A percentile compares a stretch with the other conserved stretches of the same genome.
These are phyloP conservation scores for Gryllus bimaculatus DNA, from an alignment of 1,140 invertebrate species.

Conservation along the genomic window DNA sequence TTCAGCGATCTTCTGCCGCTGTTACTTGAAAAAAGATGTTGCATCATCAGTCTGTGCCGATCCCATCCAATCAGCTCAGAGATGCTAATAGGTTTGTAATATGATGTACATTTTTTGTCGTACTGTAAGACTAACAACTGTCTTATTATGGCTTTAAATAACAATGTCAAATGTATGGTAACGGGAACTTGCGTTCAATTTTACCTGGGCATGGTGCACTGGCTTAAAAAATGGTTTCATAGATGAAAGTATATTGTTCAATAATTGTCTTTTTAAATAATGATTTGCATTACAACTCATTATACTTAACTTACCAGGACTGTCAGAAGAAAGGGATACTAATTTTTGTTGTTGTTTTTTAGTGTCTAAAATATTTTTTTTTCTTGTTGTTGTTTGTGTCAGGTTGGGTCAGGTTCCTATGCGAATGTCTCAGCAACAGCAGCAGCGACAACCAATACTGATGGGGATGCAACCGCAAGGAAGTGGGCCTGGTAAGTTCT, in stretches of 20 bases:
- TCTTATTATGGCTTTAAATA: neutral
- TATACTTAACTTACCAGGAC: too few species aligned
- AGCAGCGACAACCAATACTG: constrained; percentile 13
- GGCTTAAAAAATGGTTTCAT: neutral
- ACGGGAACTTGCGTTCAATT: neutral
- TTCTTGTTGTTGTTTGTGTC: too few species aligned
- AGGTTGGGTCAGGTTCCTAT: constrained; percentile 14
- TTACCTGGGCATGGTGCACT: neutral
- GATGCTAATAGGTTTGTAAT: constrained; percentile 14
- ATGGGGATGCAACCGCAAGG: constrained; percentile 11
- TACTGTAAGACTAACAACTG: neutral
- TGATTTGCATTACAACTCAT: too few species aligned
- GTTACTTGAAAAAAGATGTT: constrained; percentile 6
- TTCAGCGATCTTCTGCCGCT: constrained; percentile 9
- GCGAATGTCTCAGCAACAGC: constrained; percentile 10
- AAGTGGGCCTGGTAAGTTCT: constrained; percentile 9
- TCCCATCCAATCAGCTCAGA: constrained; percentile 12
- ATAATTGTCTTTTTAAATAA: neutral
- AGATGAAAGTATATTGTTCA: neutral
- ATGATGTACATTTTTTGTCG: neutral
- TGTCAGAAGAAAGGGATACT: too few species aligned
- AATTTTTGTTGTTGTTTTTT: neutral
- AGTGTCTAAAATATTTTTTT: neutral
- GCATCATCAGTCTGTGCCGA: constrained; percentile 11
- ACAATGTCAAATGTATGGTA: too few species aligned